Conservation (phyloP, 1,140 invertebrate species). For the Ceratina japonica region DNA sequence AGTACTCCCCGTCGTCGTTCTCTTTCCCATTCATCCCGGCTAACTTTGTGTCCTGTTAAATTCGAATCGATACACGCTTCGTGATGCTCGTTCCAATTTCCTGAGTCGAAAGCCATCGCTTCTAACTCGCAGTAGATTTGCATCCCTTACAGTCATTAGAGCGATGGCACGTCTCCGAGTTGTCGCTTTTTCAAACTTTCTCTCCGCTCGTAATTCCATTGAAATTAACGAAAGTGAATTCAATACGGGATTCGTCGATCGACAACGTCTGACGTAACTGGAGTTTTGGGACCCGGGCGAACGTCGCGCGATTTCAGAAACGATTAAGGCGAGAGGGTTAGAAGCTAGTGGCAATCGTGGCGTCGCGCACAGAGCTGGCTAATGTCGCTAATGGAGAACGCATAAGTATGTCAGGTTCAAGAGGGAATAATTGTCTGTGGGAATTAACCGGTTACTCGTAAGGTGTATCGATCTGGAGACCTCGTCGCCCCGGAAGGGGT, state of each 20-base stretch:
- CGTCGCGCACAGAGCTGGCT: conserved; percentile 34
- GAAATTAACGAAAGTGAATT: too few relatives aligned
- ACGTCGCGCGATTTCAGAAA: conserved; percentile 15
- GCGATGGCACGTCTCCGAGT: too few relatives aligned
- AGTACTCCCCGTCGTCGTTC: not conserved
- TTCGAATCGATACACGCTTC: not conserved
- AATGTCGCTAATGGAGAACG: conserved; percentile 57
- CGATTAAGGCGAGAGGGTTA: conserved; percentile 47
- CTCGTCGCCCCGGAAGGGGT: not conserved
- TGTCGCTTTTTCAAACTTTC: too few relatives aligned
- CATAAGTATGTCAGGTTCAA: not conserved
- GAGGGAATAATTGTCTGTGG: conserved; percentile 47
- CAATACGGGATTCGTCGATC: too few relatives aligned
- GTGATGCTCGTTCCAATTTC: conserved; percentile 10
- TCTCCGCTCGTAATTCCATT: too few relatives aligned
- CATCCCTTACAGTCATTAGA: not conserved
- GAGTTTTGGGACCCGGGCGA: not conserved
- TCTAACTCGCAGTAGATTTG: conserved; percentile 1
- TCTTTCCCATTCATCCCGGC: too few relatives aligned
- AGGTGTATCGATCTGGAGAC: not conserved
- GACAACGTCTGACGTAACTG: not conserved
- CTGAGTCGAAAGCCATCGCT: not conserved
- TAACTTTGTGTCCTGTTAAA: not conserved
- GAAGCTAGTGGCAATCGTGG: conserved; percentile 13
- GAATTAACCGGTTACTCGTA: conserved; percentile 28